Base-by-base conservation (phyloP, 2,888 invertebrate genomes). In the Mantis religiosa region DNA sequence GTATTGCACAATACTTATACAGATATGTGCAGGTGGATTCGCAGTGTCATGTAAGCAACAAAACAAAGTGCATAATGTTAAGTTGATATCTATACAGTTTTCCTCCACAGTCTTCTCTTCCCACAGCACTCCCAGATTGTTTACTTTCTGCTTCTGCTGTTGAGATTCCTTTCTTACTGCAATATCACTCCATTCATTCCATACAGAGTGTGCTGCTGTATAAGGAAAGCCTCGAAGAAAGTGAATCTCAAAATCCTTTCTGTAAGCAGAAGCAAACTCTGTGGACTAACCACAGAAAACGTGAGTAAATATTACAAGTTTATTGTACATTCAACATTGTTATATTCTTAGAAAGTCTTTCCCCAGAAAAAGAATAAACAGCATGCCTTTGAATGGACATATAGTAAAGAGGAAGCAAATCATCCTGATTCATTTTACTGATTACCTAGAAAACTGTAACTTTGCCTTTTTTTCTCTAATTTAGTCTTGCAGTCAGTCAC, bases 151-250 rank as follows among this genome's bases (percentile, higher is more conserved):
- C 6, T 71, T 71, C 54, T 71, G 54, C 25, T 85, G 41, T 15
- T 30, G 84, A 3, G 4, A 4, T 15, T 25, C 20, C 20, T 20
- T 71, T 71, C 20, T 71, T 25, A 71, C 25, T 6, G 6, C 20
- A 0, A 27, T 28, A 6, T 4, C n/a, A n/a, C 41, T 85, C 85
- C 15, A 27, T 47, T 54, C 85, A 2, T 41, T 54, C 27, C 12
- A 20, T 34, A 28, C 1, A 47, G 15, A 27, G 27, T 85, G 9
- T n/a, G 30, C 15, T 15, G 14, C 28, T 8, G 93, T 93, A 92
- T 95, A 96, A 1, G 96, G 96, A 91, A 96, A 96, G 87, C 93
- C 93, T 81, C 92, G 92, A 2, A 96, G 92, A 90, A 96, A 94
- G 92, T 95, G 94, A 89, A 94, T 94, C 7, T 94, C 93, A 91